Percentiles rank a stretch among this genome's conserved stretches.
phyloP scores from a whole-genome alignment of 2,888 invertebrate species.

The Melipona beecheii region DNA sequence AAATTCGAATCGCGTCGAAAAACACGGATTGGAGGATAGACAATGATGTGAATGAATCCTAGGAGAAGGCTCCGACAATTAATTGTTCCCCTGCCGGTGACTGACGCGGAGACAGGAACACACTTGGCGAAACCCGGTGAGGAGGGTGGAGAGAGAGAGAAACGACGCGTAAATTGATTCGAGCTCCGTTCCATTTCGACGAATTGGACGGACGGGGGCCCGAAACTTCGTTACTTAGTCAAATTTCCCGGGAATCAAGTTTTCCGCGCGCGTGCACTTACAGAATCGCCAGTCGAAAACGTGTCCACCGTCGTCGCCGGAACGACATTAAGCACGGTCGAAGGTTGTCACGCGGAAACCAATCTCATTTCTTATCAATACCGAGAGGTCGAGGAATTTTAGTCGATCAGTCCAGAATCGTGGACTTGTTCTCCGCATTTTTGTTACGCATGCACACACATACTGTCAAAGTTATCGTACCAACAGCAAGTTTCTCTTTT shows the following conservation, averaged over 20 bases:
- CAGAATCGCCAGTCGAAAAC: conserved; percentile 31
- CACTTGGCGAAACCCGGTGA: background rate
- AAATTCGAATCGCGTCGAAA: conserved; percentile 10
- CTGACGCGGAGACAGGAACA: conserved; percentile 24
- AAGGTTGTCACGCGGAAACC: background rate
- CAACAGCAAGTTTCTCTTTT: background rate
- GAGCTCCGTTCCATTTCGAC: conserved; percentile 63
- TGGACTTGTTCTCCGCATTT: background rate
- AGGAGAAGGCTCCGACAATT: conserved; percentile 20
- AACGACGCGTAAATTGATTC: conserved; percentile 28
- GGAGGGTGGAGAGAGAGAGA: background rate
- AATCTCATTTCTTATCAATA: conserved; percentile 20
- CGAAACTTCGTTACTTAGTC: conserved; percentile 76
- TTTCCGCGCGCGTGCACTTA: conserved; percentile 56
- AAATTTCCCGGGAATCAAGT: conserved; percentile 73
- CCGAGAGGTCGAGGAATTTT: background rate
- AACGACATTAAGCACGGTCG: conserved; percentile 11
- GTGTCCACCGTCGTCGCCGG: background rate
- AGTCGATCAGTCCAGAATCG: background rate
- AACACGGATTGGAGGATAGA: background rate
- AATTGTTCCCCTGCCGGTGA: conserved; percentile 29
- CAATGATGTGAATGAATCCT: background rate
- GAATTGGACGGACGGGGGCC: conserved; percentile 55
- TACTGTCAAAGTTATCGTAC: background rate
- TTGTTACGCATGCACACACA: no score